Conservation (phyloP, 2,888 invertebrate genomes). For the Pasiphila rectangulata region DNA sequence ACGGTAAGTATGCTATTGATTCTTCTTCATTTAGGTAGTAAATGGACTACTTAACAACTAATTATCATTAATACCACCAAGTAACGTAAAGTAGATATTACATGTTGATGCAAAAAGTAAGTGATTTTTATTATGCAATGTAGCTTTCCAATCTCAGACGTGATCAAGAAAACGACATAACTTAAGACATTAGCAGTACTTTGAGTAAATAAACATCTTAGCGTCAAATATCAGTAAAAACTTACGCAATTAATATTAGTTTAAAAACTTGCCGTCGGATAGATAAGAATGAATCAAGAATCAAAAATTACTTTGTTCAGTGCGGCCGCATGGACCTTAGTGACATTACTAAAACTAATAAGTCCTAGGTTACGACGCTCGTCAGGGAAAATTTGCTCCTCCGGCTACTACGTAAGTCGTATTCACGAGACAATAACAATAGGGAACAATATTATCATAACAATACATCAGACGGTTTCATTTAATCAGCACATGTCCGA, state of each 20-base stretch:
- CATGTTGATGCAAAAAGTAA: no score
- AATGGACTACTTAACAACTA: no score
- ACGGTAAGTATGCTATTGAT: conserved; percentile 50
- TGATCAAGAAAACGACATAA: no score
- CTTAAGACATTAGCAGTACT: conserved; percentile 2
- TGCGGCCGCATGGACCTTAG: no score
- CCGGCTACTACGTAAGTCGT: neutral
- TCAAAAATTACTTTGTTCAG: no score
- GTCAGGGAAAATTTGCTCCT: conserved; percentile 4
- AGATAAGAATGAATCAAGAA: no score
- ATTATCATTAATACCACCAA: no score
- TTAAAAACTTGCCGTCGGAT: conserved; percentile 1
- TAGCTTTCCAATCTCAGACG: no score
- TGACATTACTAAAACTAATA: no score
- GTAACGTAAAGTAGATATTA: no score
- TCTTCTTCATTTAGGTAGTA: no score
- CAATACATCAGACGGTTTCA: conserved; percentile 11
- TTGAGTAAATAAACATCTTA: conserved; percentile 2
- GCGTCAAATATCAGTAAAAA: conserved; percentile 8
- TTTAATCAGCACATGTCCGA: conserved; percentile 5
- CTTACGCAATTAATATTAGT: conserved; percentile 4
- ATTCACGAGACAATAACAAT: conserved; percentile 5
- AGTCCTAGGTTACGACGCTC: conserved; percentile 3
- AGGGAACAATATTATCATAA: conserved; percentile 12
- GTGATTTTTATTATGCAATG: no score